Evolutionary conservation across 2,888 invertebrate species (phyloP).

Genomic region (Epiblema foenella): DNA sequence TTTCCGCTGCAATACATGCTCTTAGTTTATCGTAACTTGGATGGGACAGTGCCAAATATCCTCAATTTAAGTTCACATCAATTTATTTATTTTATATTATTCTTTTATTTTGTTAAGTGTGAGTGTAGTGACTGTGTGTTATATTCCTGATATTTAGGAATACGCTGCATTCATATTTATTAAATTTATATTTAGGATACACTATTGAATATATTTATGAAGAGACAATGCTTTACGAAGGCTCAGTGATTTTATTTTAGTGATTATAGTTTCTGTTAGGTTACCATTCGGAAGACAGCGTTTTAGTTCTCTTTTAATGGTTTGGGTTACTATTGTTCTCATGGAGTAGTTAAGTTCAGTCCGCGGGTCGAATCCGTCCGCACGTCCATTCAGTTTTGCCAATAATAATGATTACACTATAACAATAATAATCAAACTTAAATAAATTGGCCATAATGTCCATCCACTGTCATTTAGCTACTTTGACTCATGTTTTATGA

Average conservation of each 20-base stretch:
- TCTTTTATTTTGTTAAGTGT: constrained; percentile 73
- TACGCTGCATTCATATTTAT: constrained; percentile 84
- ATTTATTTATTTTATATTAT: constrained; percentile 69
- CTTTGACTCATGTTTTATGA: constrained; percentile 6
- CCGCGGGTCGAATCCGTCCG: constrained; percentile 14
- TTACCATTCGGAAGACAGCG: constrained; percentile 70
- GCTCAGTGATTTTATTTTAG: constrained; percentile 77
- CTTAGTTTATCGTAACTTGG: constrained; percentile 63
- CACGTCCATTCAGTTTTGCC: background rate
- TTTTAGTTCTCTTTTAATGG: constrained; percentile 75
- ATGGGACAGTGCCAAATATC: constrained; percentile 85
- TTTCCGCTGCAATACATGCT: constrained; percentile 64
- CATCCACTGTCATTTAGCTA: background rate
- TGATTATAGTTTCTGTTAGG: constrained; percentile 59
- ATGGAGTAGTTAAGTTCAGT: constrained; percentile 44
- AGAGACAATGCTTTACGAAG: constrained; percentile 73
- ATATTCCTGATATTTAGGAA: constrained; percentile 85
- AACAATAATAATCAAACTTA: background rate
- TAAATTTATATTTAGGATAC: constrained; percentile 80
- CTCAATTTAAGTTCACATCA: constrained; percentile 78
- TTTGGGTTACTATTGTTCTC: constrained; percentile 48
- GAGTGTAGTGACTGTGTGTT: constrained; percentile 83
- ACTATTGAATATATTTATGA: constrained; percentile 74
- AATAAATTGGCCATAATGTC: background rate
- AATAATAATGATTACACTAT: background rate